These are phyloP conservation scores for Amyelois transitella DNA, from an alignment of 1,140 invertebrate species.

Conservation along the genomic window DNA sequence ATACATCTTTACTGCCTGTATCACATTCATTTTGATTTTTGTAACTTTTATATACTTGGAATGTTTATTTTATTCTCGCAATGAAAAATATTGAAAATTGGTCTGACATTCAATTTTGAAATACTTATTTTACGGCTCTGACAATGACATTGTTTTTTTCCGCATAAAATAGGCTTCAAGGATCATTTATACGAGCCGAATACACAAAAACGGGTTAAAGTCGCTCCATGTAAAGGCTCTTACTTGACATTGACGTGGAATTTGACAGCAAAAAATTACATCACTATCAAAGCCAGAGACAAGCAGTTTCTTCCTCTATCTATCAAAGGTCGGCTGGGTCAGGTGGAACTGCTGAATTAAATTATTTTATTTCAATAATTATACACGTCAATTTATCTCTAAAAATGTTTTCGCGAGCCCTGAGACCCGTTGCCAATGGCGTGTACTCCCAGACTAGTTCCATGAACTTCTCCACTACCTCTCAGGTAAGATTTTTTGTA, in stretches of 20 bases:
- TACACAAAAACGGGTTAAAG: too few species aligned
- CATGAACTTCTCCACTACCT: slow-evolving; percentile 73
- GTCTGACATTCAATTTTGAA: too few species aligned
- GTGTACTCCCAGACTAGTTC: slow-evolving; percentile 57
- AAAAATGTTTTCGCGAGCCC: slow-evolving; percentile 74
- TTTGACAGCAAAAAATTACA: neutral
- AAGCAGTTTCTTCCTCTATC: neutral
- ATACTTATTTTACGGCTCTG: too few species aligned
- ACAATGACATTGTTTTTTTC: too few species aligned
- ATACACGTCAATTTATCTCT: slow-evolving; percentile 7
- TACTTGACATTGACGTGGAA: too few species aligned
- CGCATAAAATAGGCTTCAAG: too few species aligned
- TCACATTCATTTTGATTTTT: slow-evolving; percentile 86
- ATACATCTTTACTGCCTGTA: slow-evolving; percentile 94
- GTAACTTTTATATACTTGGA: neutral
- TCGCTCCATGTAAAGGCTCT: too few species aligned
- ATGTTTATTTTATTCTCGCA: neutral
- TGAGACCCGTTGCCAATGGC: slow-evolving; percentile 65
- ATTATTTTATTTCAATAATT: slow-evolving; percentile 2
- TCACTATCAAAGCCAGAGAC: neutral
- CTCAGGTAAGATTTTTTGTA: slow-evolving; percentile 65
- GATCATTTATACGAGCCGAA: too few species aligned
- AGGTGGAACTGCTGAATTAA: slow-evolving; percentile 20
- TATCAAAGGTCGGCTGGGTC: slow-evolving; percentile 63
- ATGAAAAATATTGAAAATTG: neutral